Conservation (phyloP, 2,888 invertebrate genomes). For the Stratiomys singularior region DNA sequence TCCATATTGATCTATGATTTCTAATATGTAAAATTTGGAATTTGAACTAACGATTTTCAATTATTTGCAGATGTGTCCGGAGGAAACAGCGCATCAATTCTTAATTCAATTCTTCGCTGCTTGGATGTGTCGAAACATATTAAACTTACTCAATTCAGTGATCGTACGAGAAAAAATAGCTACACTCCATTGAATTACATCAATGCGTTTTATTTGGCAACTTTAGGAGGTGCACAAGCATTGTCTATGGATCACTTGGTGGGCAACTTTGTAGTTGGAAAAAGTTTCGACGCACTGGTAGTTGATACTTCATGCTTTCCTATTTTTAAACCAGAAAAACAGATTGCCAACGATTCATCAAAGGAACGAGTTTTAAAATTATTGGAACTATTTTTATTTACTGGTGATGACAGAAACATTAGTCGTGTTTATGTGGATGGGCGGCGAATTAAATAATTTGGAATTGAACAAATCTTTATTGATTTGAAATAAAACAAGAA, state of each 20-base stretch:
- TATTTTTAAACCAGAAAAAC: conserved; percentile 67
- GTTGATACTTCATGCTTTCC: conserved; percentile 73
- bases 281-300: conserved; percentile 88
- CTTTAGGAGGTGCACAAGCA: conserved; percentile 87
- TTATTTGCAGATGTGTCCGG: conserved; percentile 79
- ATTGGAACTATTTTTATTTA: conserved; percentile 79
- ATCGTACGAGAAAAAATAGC: background rate
- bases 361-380: conserved; percentile 70
- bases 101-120: conserved; percentile 78
- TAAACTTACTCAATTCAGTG: conserved; percentile 65
- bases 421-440: conserved; percentile 80
- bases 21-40: background rate
- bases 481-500: too few species aligned
- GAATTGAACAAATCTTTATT: too few species aligned
- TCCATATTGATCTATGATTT: too few species aligned
- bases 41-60: background rate
- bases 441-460: conserved; percentile 66
- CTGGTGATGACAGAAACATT: conserved; percentile 88
- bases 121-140: conserved; percentile 79
- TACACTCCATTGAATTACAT: conserved; percentile 72
- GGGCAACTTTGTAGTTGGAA: conserved; percentile 83
- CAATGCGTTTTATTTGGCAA: conserved; percentile 86
- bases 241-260: conserved; percentile 77
- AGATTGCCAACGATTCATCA: conserved; percentile 54
- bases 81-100: conserved; percentile 79